Percentiles rank a stretch among this genome's conserved stretches.
Evolutionary conservation across 1,140 invertebrate species (phyloP).

Genomic region (Zaprionus gabonicus): DNA sequence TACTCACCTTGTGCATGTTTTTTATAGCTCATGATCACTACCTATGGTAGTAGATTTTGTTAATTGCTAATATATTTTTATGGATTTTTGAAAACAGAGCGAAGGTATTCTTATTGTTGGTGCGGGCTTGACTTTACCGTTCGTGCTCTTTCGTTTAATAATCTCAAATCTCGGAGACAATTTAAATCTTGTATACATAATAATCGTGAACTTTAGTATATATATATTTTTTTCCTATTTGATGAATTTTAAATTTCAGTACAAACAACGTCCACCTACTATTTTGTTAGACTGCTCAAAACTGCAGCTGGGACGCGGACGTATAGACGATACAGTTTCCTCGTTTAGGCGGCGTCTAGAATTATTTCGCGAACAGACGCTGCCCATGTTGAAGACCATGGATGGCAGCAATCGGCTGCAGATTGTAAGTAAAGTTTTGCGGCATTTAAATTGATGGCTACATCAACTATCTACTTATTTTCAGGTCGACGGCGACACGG

Average conservation of each 20-base stretch:
- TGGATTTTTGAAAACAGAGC: too few species aligned
- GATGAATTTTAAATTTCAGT: conserved; percentile 86
- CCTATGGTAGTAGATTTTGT: too few species aligned
- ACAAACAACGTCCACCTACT: conserved; percentile 89
- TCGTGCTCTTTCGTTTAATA: too few species aligned
- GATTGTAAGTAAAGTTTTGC: conserved; percentile 87
- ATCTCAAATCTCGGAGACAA: too few species aligned
- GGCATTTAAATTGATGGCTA: not conserved
- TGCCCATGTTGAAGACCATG: conserved; percentile 93
- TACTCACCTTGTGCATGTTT: too few species aligned
- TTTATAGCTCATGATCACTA: too few species aligned
- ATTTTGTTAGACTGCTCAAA: conserved; percentile 94
- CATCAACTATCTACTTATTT: conserved; percentile 5
- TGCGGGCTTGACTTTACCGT: too few species aligned
- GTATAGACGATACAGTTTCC: conserved; percentile 93
- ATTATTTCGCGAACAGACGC: conserved; percentile 92
- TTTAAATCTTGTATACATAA: too few species aligned
- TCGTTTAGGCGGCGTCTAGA: conserved; percentile 92
- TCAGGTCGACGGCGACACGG: conserved; percentile 92
- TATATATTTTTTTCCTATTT: not conserved
- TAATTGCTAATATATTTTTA: too few species aligned
- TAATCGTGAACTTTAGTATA: too few species aligned
- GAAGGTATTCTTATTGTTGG: too few species aligned
- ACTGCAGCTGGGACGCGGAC: conserved; percentile 91
- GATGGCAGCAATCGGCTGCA: conserved; percentile 91